Conservation (phyloP, 2,113 vertebrate species). For the Oncorhynchus mykiss region DNA sequence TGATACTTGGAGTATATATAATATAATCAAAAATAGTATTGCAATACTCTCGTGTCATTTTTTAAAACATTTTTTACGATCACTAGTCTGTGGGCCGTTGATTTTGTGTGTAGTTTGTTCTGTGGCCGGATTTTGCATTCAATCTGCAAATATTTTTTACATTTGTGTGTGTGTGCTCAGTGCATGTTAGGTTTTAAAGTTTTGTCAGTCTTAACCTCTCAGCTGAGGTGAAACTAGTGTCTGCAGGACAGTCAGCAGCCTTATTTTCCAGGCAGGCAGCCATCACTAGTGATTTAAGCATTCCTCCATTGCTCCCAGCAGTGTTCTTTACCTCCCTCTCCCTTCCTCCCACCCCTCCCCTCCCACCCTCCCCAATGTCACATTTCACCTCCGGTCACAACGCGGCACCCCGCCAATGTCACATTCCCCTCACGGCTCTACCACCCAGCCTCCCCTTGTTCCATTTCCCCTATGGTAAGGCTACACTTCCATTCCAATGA, state of each 20-base stretch:
- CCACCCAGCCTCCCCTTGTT: constrained; percentile 8
- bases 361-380: constrained; percentile 57
- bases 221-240: constrained; percentile 43
- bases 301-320: constrained; percentile 31
- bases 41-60: too few relatives aligned
- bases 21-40: too few relatives aligned
- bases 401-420: constrained; percentile 50
- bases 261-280: constrained; percentile 47
- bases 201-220: not conserved
- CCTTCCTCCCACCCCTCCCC: constrained; percentile 19
- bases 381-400: constrained; percentile 55
- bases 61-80: too few relatives aligned
- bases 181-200: not conserved
- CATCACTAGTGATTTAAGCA: constrained; percentile 57
- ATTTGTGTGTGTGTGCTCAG: not conserved
- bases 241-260: constrained; percentile 40
- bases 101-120: not conserved
- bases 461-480: not conserved
- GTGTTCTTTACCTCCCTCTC: constrained; percentile 18
- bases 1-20: too few relatives aligned
- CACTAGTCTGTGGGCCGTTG: not conserved
- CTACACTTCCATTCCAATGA: not conserved
- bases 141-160: too few relatives aligned
- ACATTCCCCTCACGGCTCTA: constrained; percentile 37
- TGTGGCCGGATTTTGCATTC: not conserved